Base-by-base conservation (phyloP, 2,888 invertebrate genomes). In the Calliphora vomitoria region DNA sequence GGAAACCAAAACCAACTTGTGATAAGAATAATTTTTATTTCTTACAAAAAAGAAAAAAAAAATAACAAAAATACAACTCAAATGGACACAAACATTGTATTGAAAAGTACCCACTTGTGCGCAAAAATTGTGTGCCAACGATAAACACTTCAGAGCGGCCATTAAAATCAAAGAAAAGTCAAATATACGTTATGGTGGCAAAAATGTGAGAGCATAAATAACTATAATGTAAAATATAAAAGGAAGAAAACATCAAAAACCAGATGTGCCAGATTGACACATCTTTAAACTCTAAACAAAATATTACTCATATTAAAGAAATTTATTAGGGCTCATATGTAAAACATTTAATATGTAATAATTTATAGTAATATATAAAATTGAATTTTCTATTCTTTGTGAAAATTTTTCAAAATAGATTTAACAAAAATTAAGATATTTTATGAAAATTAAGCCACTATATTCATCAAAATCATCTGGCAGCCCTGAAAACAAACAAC, bases 91-190 rank as follows among this genome's bases (percentile, higher is more conserved):
- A 20, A 35, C 41, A 20, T 50, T 44, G 50, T 55, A 60, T 71
- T 82, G 66, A 82, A 89, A 86, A 81, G 78, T 85, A 82, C 90
- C 90, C 89, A 90, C 88, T 88, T 82, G 83, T 83, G 87, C 88
- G 91, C 92, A 91, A 92, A 92, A 91, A 92, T 92, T 91, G 92
- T 92, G 90, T 92, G 92, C 92, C 90, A 92, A 92, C 93, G 90
- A 93, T 93, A 93, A 93, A 93, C 93, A 93, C 93, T 93, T 93
- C 93, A 93, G 91, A 93, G 93, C 93, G 93, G 93, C 93, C 93
- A 93, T 93, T 93, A 93, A 93, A 93, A 93, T 93, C 92, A 72
- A 87, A 71, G 89, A 88, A 87, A 85, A 87, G 87, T 88, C 82
- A 89, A 88, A 83, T 86, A 84, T 85, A 83, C 85, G 66, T 86